Evolutionary conservation across 2,888 invertebrate genomes (phyloP).

Genomic region (Branchipolynoe longqiensis): DNA sequence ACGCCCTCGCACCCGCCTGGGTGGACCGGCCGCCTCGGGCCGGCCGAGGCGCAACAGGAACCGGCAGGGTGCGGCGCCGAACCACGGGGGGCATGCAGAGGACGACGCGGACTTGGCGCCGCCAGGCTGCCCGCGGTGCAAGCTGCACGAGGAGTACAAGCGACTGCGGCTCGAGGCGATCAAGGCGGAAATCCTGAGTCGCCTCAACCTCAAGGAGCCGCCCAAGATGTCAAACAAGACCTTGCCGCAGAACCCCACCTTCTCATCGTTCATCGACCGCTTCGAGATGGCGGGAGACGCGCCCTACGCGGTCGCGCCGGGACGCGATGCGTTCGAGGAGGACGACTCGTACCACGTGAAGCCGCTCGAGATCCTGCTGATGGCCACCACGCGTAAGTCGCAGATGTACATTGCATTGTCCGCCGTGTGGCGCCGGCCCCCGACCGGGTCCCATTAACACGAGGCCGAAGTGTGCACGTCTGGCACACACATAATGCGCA

Average conservation of each 20-base stretch:
- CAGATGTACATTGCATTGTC: too few relatives aligned
- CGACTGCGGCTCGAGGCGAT: slow-evolving; percentile 36
- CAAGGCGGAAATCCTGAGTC: slow-evolving; percentile 37
- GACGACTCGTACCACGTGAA: slow-evolving; percentile 48
- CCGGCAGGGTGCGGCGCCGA: background rate
- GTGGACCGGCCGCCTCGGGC: background rate
- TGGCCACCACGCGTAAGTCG: slow-evolving; percentile 33
- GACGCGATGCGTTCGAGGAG: background rate
- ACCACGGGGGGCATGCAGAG: background rate
- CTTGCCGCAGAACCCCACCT: slow-evolving; percentile 45
- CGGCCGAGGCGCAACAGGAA: background rate
- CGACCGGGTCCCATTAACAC: too few relatives aligned
- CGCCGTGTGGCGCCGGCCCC: too few relatives aligned
- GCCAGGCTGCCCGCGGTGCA: background rate
- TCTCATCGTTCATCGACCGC: slow-evolving; percentile 47
- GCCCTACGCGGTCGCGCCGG: slow-evolving; percentile 27
- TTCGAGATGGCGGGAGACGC: slow-evolving; percentile 42
- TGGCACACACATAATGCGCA: too few relatives aligned
- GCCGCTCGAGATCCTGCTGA: slow-evolving; percentile 40
- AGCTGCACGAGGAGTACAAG: slow-evolving; percentile 49
- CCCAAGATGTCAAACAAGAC: slow-evolving; percentile 55
- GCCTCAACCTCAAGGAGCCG: slow-evolving; percentile 46
- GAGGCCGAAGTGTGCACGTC: too few relatives aligned
- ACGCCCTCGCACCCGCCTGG: background rate
- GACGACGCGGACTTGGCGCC: background rate